A percentile compares a stretch with the other conserved stretches of the same genome.
Conservation (phyloP, 2,888 invertebrate species). For the Itoplectis maculator region DNA sequence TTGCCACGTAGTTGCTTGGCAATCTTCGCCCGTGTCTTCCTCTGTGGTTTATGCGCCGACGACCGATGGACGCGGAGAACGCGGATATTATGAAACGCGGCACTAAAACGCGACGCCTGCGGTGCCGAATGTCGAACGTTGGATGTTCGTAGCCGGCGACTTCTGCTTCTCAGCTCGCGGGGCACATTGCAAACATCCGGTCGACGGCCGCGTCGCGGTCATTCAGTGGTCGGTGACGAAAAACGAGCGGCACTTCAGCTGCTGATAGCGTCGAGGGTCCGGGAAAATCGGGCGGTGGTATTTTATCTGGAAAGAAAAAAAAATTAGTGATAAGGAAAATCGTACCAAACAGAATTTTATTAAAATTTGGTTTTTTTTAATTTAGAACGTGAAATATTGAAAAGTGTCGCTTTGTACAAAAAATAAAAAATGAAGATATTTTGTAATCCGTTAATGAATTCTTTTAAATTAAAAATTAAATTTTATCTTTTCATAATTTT, state of each 20-base stretch:
- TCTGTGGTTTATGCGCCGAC: background rate
- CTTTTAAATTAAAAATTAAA: too few species aligned
- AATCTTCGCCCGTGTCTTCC: constrained; percentile 28
- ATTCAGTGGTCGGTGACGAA: background rate
- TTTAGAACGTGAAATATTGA: too few species aligned
- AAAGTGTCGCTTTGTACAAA: too few species aligned
- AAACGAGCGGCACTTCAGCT: background rate
- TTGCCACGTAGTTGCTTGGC: constrained; percentile 8
- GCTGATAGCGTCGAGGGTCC: background rate
- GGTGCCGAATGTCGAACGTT: too few species aligned
- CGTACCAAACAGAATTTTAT: background rate
- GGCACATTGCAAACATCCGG: constrained; percentile 18
- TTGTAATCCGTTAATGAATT: too few species aligned
- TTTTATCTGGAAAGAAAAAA: background rate
- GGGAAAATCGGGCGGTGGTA: background rate
- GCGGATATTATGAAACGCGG: constrained; percentile 22
- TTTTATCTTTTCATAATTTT: too few species aligned
- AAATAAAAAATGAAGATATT: too few species aligned
- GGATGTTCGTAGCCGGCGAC: too few species aligned
- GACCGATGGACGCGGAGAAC: background rate
- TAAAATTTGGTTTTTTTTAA: too few species aligned
- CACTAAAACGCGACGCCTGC: constrained; percentile 17
- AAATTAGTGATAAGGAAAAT: background rate
- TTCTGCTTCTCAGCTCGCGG: constrained; percentile 9
- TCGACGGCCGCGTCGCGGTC: constrained; percentile 14